Conservation (phyloP, 37 sponge, comb jelly and placozoan genomes). For the Chondrilla cf. caribensis region DNA sequence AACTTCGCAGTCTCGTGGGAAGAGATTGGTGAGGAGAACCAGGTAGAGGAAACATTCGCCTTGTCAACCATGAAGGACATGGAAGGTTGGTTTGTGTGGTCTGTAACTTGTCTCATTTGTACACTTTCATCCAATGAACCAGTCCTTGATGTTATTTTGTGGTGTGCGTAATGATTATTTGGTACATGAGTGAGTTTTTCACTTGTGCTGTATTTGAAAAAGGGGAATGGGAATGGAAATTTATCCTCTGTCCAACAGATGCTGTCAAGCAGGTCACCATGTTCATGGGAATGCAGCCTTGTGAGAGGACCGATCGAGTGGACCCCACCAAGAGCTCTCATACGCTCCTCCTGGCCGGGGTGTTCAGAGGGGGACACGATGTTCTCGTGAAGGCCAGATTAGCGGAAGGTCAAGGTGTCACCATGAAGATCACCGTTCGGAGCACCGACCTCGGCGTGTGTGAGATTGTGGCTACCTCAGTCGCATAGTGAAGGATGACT, state of each 20-base stretch:
- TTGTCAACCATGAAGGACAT: constrained; percentile 82
- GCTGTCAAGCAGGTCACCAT: constrained; percentile 89
- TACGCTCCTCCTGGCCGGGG: constrained; percentile 91
- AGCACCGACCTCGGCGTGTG: constrained; percentile 62
- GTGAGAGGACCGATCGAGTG: constrained; percentile 91
- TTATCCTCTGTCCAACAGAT: constrained; percentile 42
- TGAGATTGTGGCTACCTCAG: constrained; percentile 76
- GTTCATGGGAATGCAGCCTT: constrained; percentile 98
- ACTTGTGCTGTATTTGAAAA: background rate
- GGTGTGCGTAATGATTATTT: too few relatives aligned
- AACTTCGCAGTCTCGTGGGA: constrained; percentile 97
- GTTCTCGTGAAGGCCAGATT: constrained; percentile 79
- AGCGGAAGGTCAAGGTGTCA: constrained; percentile 65
- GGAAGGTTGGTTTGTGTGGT: constrained; percentile 68
- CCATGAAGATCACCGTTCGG: constrained; percentile 85
- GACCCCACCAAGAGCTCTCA: constrained; percentile 75
- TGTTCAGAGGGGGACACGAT: constrained; percentile 84
- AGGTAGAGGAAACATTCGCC: constrained; percentile 88
- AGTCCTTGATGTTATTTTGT: too few relatives aligned
- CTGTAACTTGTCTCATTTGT: too few relatives aligned
- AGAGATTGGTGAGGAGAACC: constrained; percentile 90
- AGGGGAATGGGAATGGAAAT: background rate
- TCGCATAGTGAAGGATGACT: constrained; percentile 48
- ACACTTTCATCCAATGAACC: too few relatives aligned
- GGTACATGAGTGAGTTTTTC: background rate